Base-by-base conservation (phyloP, 2,113 vertebrate species). In the Papio anubis region DNA sequence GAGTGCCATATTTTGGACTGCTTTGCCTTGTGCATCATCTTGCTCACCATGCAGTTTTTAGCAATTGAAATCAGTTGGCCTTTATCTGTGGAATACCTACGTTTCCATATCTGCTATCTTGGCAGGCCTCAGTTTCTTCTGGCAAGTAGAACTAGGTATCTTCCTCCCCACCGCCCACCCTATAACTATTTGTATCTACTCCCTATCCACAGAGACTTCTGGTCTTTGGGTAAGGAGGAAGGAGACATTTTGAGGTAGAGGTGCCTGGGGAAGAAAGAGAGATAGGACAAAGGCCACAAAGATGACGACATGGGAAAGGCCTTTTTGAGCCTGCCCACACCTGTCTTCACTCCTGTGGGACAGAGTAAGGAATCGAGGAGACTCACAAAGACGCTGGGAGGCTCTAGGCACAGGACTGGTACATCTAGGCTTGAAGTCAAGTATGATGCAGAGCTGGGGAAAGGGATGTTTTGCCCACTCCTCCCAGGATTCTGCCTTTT, bases 21-120 rank as follows among this genome's bases (percentile, higher is more conserved):
- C 76, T 43, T 78, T 81, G 43, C 23, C 25, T 23, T n/a, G 2
- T 32, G n/a, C 5, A 40, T 38, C 12, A 10, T 68, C 59, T 85
- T 75, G 55, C 48, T 88, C 59, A 43, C 57, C 50, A 9, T 8
- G 93, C 25, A 82, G 32, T 45, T 73, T 83, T 93, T 45, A 68
- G 79, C 83, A 75, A 40, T 4, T 73, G n/a, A 96, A 87, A 80
- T 55, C 55, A 40, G 90, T 79, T 86, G 66, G 50, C 72, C 72
- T 81, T 94, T 88, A 38, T 93, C 89, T 79, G 30, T 18, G 30
- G 79, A 92, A 78, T 61, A 81, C 38, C 59, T 78, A 3, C 38
- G 50, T 82, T 78, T 88, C 90, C 38, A 0, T 23, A 59, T 40
- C 45, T 48, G 73, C 91, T 52, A n/a, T 27, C 68, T 92, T 85